These are phyloP conservation scores for Eristalis pertinax DNA, from an alignment of 2,888 invertebrate genomes.

Conservation along the genomic window DNA sequence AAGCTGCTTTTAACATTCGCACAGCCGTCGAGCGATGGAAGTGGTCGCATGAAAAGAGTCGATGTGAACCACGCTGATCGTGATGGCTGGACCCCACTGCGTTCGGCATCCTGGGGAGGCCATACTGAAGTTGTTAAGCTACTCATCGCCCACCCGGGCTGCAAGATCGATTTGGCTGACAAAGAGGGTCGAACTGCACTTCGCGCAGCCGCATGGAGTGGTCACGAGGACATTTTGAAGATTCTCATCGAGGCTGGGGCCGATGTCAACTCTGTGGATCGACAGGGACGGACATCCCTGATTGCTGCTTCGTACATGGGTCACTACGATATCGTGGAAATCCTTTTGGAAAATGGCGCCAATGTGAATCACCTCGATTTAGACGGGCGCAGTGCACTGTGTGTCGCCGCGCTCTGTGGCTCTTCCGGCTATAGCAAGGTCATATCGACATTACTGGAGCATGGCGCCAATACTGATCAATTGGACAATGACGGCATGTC, in stretches of 20 bases:
- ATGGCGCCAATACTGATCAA: conserved; percentile 91
- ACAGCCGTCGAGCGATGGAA: conserved; percentile 79
- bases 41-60: conserved; percentile 83
- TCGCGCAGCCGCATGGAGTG: conserved; percentile 96
- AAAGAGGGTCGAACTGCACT: conserved; percentile 94
- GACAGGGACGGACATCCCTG: conserved; percentile 94
- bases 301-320: conserved; percentile 99
- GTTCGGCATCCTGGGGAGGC: conserved; percentile 98
- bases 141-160: conserved; percentile 87
- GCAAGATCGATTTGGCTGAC: conserved; percentile 93
- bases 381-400: conserved; percentile 93
- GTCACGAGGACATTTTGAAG: conserved; percentile 92
- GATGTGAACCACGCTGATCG: conserved; percentile 89
- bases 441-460: conserved; percentile 89
- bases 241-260: conserved; percentile 90
- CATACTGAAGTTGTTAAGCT: conserved; percentile 93
- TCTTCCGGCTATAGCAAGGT: conserved; percentile 87
- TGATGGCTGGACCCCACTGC: conserved; percentile 94
- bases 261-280: conserved; percentile 91
- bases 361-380: conserved; percentile 92
- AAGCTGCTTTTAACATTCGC: conserved; percentile 83
- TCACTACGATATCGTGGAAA: conserved; percentile 94
- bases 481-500: conserved; percentile 94
- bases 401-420: conserved; percentile 93
- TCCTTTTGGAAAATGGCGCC: conserved; percentile 90